These are phyloP conservation scores for Tribolium castaneum DNA, from an alignment of 1,140 invertebrate species.

Conservation along the genomic window DNA sequence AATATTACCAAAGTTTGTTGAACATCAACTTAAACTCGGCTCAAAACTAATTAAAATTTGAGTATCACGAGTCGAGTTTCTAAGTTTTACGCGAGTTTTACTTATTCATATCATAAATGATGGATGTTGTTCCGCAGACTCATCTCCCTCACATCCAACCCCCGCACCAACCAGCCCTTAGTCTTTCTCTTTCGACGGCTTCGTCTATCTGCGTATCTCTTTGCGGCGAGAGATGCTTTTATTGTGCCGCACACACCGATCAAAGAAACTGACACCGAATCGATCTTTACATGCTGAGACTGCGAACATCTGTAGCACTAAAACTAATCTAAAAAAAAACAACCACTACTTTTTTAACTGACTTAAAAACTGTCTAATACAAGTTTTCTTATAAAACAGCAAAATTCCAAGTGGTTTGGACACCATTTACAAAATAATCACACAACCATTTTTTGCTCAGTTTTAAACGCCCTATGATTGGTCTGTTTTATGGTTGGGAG, in stretches of 20 bases:
- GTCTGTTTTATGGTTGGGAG: too few relatives aligned
- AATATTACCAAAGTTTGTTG: conserved; percentile 62
- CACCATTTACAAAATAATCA: too few relatives aligned
- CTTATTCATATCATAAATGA: conserved; percentile 47
- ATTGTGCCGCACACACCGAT: not conserved
- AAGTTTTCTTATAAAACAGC: too few relatives aligned
- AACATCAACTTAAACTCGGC: conserved; percentile 56
- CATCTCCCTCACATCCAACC: not conserved
- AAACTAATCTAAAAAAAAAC: too few relatives aligned
- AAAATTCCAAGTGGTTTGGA: too few relatives aligned
- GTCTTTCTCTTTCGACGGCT: not conserved
- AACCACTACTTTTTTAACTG: too few relatives aligned
- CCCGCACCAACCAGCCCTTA: not conserved
- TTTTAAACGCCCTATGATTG: too few relatives aligned
- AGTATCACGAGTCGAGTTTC: conserved; percentile 56
- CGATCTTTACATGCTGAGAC: too few relatives aligned
- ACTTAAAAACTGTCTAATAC: too few relatives aligned
- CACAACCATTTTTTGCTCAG: too few relatives aligned
- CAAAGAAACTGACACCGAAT: too few relatives aligned
- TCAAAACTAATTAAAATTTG: conserved; percentile 64
- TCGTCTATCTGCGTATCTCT: not conserved
- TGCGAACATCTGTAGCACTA: too few relatives aligned
- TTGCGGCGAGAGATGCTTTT: not conserved
- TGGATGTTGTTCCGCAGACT: conserved; percentile 42
- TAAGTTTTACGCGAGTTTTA: conserved; percentile 60